Percentiles rank a stretch among this genome's conserved stretches.
Conservation (phyloP, 2,888 invertebrate species). For the Eristalis tenax region DNA sequence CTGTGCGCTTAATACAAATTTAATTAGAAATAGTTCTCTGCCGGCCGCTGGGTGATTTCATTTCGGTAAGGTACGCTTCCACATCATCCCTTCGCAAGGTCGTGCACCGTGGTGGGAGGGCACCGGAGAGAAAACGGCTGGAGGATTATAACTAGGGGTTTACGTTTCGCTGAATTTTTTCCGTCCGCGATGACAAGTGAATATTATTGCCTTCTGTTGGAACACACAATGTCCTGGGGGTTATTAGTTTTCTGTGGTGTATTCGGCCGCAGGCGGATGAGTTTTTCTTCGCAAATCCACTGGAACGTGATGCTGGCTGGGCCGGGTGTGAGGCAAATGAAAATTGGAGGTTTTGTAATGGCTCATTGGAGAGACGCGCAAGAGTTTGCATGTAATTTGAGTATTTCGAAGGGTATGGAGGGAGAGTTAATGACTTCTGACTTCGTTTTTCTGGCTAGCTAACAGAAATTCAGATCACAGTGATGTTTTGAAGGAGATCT, state of each 20-base stretch:
- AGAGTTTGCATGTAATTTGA: neutral
- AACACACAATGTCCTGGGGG: constrained; percentile 48
- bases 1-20: constrained; percentile 76
- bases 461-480: too few species aligned
- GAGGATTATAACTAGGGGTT: constrained; percentile 59
- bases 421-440: neutral
- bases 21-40: constrained; percentile 75
- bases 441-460: too few species aligned
- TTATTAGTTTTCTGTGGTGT: constrained; percentile 59
- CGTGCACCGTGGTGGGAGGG: neutral
- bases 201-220: constrained; percentile 56
- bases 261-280: constrained; percentile 13
- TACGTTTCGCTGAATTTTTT: constrained; percentile 51
- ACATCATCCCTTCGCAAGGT: constrained; percentile 19
- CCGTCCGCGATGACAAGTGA: constrained; percentile 60
- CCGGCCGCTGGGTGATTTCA: constrained; percentile 60
- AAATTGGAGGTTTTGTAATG: constrained; percentile 10
- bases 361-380: neutral
- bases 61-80: constrained; percentile 47
- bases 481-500: too few species aligned
- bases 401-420: neutral
- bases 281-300: constrained; percentile 11
- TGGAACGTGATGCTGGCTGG: constrained; percentile 13
- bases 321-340: neutral
- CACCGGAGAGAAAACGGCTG: constrained; percentile 3